Evolutionary conservation across 1,140 invertebrate genomes (phyloP).

Genomic region (Cydia strobilella): DNA sequence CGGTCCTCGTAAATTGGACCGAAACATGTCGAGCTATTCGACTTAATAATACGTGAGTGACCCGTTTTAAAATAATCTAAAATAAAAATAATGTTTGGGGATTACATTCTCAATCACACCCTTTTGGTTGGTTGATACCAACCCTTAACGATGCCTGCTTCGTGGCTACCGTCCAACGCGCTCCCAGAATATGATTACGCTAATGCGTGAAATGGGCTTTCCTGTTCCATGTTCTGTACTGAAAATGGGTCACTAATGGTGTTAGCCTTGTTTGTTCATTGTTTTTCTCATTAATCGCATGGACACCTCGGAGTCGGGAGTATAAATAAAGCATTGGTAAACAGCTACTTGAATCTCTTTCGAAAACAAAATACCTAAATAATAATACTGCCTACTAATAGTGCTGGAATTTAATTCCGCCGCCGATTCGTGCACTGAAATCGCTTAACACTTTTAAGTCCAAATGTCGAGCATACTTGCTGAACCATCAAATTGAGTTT

Average conservation of each 20-base stretch:
- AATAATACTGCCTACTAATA: no score
- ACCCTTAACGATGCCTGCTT: not conserved
- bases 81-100: not conserved
- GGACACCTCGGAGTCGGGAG: not conserved
- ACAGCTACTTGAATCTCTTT: not conserved
- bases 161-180: not conserved
- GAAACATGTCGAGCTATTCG: no score
- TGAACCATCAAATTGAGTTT: no score
- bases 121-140: not conserved
- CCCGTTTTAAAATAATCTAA: no score
- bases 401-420: no score
- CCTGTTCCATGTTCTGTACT: not conserved
- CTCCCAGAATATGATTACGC: constrained; percentile 12
- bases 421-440: no score
- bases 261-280: constrained; percentile 18
- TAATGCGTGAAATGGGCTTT: constrained; percentile 26
- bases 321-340: not conserved
- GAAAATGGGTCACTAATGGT: constrained; percentile 27
- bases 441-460: no score
- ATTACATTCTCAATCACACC: not conserved
- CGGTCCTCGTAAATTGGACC: no score
- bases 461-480: no score
- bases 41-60: no score
- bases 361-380: constrained; percentile 7
- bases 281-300: constrained; percentile 20